Percentiles rank a stretch among this genome's conserved stretches.
Evolutionary conservation across 2,797 vertebrate genomes (phyloP).

Genomic region (Eulemur mongoz): DNA sequence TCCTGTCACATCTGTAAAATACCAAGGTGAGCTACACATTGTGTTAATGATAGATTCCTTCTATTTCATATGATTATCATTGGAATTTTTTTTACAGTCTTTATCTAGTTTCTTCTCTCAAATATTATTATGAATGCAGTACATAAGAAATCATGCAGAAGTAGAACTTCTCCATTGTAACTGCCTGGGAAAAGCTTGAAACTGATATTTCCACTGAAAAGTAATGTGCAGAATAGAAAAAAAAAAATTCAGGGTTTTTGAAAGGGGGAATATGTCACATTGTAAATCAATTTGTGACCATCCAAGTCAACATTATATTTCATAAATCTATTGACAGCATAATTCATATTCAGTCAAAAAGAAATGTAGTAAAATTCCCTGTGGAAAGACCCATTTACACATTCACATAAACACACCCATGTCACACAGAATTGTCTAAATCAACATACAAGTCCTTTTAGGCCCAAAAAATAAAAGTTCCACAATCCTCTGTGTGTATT

Average conservation of each 20-base stretch:
- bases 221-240: background rate
- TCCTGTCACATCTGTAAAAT: slow-evolving; percentile 15
- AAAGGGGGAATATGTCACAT: background rate
- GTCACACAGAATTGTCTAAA: background rate
- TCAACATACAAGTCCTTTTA: no score
- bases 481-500: background rate
- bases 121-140: slow-evolving; percentile 12
- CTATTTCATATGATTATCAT: background rate
- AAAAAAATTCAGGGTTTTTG: background rate
- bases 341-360: background rate
- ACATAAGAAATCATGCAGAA: background rate
- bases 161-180: background rate
- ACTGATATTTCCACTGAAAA: slow-evolving; percentile 21
- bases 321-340: background rate
- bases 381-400: background rate
- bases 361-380: background rate
- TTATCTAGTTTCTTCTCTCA: background rate
- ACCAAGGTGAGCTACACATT: slow-evolving; percentile 20
- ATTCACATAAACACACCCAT: no score
- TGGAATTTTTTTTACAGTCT: background rate
- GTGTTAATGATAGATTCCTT: slow-evolving; percentile 23
- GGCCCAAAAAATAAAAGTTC: background rate
- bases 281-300: background rate
- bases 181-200: background rate
- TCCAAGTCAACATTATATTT: slow-evolving; percentile 1